phyloP scores from a whole-genome alignment of 2,113 vertebrate species.

The Leiothrix lutea region DNA sequence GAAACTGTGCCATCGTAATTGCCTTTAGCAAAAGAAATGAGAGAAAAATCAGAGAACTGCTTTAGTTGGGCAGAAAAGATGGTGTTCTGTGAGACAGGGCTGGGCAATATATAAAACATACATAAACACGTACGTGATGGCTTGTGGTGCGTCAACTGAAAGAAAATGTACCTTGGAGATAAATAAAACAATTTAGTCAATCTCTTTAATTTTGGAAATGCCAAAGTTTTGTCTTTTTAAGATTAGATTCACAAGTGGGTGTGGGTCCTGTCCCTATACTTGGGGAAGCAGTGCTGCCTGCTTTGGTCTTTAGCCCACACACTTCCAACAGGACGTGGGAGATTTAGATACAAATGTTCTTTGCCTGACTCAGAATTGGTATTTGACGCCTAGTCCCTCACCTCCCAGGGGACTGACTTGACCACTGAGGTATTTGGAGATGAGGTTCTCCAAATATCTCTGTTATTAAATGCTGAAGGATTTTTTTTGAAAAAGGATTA shows the following conservation, averaged over 20 bases:
- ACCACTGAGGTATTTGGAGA: conserved; percentile 1
- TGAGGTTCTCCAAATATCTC: not conserved
- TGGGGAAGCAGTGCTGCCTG: not conserved
- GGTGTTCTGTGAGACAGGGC: not conserved
- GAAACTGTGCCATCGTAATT: conserved; percentile 92
- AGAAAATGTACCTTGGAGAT: not conserved
- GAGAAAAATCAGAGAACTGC: not conserved
- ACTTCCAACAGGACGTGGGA: conserved; percentile 4
- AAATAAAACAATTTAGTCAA: not conserved
- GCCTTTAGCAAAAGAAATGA: conserved; percentile 3
- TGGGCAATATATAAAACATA: not conserved
- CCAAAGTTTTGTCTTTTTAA: not conserved
- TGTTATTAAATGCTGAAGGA: not conserved
- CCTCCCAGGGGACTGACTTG: not conserved
- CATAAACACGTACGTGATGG: not conserved
- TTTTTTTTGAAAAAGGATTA: not conserved
- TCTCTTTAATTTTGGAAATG: not conserved
- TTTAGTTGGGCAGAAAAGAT: not conserved
- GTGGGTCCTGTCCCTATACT: not conserved
- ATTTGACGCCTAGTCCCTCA: not conserved
- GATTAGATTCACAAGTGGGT: not conserved
- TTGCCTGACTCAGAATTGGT: not conserved
- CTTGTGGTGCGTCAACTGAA: not conserved
- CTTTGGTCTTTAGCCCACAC: not conserved
- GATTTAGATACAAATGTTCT: not conserved